Base-by-base conservation (phyloP, 2,797 vertebrate species). In the Orientallactaga sibirica region DNA sequence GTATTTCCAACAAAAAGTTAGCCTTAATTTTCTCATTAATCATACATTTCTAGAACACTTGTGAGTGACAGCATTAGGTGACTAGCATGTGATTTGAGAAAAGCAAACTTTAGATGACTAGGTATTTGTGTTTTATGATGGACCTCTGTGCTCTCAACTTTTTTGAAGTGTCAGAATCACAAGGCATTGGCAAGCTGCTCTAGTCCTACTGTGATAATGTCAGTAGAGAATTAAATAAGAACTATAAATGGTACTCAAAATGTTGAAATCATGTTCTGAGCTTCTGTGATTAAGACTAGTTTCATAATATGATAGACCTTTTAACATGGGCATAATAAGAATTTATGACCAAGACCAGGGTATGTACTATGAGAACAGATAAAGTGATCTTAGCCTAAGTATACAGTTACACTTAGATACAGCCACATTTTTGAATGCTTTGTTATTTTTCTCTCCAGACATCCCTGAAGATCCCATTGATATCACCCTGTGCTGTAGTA, bases 11-110 rank as follows among this genome's bases (percentile, higher is more conserved):
- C 20, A 43, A 89, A 78, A 94, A 58, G 5, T 58, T 25, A 88
- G 75, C 9, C 27, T 94, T 92, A 52, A 11, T 79, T 88, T 94
- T 93, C 33, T 90, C 64, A 75, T 74, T 86, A 27, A 55, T 55
- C 79, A 48, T 92, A 55, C 48, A 55, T 86, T 90, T 82, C 48
- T 92, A 52, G 41, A 93, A 80, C 55, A 85, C 2, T 76, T 88
- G 15, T 64, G 75, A 78, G 95, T 61, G 78, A 93, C 3, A 71
- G 41, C 16, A 83, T 77, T 29, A 68, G 62, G 25, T 43, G 2
- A 61, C 20, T 41, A 75, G 19, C 20, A 70, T 2, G 14, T 52
- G 66, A 8, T 88, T 81, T 52, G 24, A 78, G 81, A 83, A 84
- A 91, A 25, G 86, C 9, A 75, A 86, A 74, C 27, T 86, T 9